These are phyloP conservation scores for Dynastes hyllus DNA, from an alignment of 2,888 invertebrate species.

Conservation along the genomic window DNA sequence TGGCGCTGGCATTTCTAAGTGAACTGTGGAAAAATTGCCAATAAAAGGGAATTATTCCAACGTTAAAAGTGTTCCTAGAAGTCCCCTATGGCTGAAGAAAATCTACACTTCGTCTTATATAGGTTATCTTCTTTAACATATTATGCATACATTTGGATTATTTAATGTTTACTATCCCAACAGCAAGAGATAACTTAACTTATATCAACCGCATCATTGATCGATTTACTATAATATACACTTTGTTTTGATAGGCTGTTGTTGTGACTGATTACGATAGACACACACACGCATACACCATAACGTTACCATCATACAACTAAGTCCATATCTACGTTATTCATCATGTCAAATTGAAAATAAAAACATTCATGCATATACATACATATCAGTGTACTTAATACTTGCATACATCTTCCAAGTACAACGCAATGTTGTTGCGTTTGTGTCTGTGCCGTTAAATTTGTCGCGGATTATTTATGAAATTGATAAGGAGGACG, in stretches of 20 bases:
- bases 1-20: too few species aligned
- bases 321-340: background rate
- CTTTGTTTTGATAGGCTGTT: background rate
- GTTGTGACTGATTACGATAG: constrained; percentile 9
- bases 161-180: background rate
- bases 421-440: background rate
- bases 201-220: background rate
- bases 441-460: constrained; percentile 5
- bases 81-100: too few species aligned
- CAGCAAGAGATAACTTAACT: background rate
- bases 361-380: background rate
- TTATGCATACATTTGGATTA: too few species aligned
- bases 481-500: constrained; percentile 26
- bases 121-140: too few species aligned
- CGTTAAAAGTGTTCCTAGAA: too few species aligned
- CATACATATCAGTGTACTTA: background rate
- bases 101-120: too few species aligned
- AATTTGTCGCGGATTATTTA: constrained; percentile 24
- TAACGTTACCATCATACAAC: background rate
- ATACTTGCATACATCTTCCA: too few species aligned
- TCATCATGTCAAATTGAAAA: constrained; percentile 14
- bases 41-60: too few species aligned
- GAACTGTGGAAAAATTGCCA: too few species aligned
- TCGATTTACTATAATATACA: constrained; percentile 6
- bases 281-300: background rate